Evolutionary conservation across 2,113 vertebrate genomes (phyloP), one percentile per base, ranked within the genome.

Genomic region (Garra rufa): DNA sequence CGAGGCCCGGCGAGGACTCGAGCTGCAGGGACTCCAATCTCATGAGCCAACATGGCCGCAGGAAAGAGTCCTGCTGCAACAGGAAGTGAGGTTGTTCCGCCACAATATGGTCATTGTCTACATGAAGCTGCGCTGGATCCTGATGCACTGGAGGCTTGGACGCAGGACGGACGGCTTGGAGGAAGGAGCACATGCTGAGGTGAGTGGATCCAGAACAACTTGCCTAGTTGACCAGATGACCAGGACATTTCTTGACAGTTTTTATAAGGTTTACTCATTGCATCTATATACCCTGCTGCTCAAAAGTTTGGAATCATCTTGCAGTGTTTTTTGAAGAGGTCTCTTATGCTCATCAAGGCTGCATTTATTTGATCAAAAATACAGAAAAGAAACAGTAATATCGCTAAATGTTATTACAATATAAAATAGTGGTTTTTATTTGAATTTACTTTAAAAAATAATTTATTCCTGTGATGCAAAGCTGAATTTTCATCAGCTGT

Each of bases 81-180:
- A 97, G 79, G 97, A 99, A 88, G 93, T 99, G 44, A 93, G 94
- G 11, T 94, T 95, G 89, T 95, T 98, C 92, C 95, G 95, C 89
- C 96, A 98, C 86, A 97, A 97, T 93, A 96, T 95, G 41, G 94
- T 97, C 91, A 93, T 99, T 55, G 93, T 98, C 86, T 99, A 98
- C 55, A 95, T 98, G 90, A 99, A 98, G 91, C 95, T 99, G 85
- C 94, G 96, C 85, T 97, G 96, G 95, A 94, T 99, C 88, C 95
- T 99, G 14, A 96, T 94, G 79, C 97, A 96, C 85, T 99, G 98
- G 98, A 94, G 95, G 83, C 95, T 94, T 52, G 94, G 96, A 43
- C 95, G 93, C 83, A 92, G 91, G 82, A 90, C 93, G n/a, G 94
- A 95, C 13, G 84, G 93, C 0, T 91, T 92, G n/a, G 92, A 91